These are phyloP conservation scores for Scomber scombrus DNA, from an alignment of 2,113 vertebrate species.

Conservation along the genomic window DNA sequence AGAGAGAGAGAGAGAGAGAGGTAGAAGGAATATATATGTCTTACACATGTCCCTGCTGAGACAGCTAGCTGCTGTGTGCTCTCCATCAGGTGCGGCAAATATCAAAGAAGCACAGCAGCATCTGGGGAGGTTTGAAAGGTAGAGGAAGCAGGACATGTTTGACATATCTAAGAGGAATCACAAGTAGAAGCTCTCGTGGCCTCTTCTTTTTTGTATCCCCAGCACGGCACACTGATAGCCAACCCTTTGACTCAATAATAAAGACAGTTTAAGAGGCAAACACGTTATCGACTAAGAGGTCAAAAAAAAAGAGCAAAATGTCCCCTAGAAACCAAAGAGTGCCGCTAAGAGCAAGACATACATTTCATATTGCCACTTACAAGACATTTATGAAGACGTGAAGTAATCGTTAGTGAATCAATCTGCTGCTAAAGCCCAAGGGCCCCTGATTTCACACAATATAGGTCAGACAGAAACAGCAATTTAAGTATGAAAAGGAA, in stretches of 20 bases:
- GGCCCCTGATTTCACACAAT: background rate
- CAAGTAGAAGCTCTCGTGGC: constrained; percentile 3
- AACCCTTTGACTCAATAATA: constrained; percentile 2
- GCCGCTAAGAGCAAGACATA: background rate
- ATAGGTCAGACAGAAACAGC: background rate
- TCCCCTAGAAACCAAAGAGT: background rate
- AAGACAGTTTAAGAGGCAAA: constrained; percentile 20
- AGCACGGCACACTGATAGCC: background rate
- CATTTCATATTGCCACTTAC: background rate
- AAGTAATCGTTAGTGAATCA: background rate
- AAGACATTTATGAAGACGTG: background rate
- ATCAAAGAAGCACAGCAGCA: constrained; percentile 27
- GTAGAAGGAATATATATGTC: background rate
- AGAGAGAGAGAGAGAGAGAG: background rate
- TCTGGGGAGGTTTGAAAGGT: constrained; percentile 22
- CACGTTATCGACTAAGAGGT: background rate
- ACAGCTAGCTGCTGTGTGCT: constrained; percentile 8
- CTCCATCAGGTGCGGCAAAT: constrained; percentile 32
- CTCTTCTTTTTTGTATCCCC: background rate
- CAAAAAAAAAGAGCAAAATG: background rate
- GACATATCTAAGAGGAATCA: constrained; percentile 9
- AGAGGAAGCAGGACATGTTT: constrained; percentile 16
- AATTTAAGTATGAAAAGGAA: background rate
- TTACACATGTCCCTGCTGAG: constrained; percentile 16
- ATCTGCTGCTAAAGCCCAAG: background rate